Conservation (phyloP, 2,113 vertebrate genomes). For the Psophia crepitans region DNA sequence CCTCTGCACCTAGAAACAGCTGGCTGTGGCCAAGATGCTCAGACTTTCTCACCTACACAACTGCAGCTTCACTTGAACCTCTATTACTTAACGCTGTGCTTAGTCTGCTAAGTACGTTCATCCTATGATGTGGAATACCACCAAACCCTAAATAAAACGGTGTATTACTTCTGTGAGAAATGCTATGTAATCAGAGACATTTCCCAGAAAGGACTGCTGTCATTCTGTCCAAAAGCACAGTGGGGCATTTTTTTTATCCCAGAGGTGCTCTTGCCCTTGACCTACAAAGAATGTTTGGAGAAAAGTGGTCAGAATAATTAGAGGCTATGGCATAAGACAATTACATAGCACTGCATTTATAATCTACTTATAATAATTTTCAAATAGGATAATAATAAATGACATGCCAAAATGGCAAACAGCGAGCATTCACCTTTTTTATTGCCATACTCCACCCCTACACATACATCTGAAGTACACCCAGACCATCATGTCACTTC, state of each 20-base stretch:
- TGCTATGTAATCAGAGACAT: neutral
- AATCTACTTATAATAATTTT: neutral
- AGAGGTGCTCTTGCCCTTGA: neutral
- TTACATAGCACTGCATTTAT: neutral
- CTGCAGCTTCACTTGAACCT: neutral
- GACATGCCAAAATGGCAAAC: neutral
- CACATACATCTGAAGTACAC: neutral
- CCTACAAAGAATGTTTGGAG: neutral
- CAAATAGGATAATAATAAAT: neutral
- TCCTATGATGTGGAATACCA: neutral
- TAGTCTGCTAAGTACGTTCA: neutral
- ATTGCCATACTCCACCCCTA: neutral
- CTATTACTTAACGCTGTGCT: neutral
- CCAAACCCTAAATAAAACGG: neutral
- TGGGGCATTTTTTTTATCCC: neutral
- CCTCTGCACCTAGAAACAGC: neutral
- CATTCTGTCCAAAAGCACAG: neutral
- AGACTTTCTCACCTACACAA: neutral
- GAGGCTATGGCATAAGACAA: neutral
- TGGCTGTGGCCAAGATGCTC: neutral
- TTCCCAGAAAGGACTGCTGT: neutral
- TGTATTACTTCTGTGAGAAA: neutral
- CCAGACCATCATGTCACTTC: neutral
- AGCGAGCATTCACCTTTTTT: neutral
- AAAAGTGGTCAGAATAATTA: neutral